Evolutionary conservation across 2,113 vertebrate species (phyloP), one percentile per base, ranked within the genome.

Genomic region (Sinosuthora webbiana): DNA sequence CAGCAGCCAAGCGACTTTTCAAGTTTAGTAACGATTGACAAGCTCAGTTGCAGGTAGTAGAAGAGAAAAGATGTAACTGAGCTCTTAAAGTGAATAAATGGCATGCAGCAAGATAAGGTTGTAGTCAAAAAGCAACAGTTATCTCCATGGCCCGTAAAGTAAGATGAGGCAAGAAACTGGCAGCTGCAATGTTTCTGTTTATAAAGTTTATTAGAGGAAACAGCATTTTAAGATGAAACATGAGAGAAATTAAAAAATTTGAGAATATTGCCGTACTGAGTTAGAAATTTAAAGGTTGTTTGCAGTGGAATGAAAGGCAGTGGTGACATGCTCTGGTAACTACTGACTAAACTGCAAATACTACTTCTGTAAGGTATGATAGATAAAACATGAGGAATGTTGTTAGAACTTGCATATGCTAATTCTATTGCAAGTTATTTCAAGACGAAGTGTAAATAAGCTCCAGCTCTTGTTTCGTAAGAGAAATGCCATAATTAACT

Each of bases 1-100:
- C 75, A 68, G 76, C 76, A 75, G 49, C 68, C 82, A 70, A 55
- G 31, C 78, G 92, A 95, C 79, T 96, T 93, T 83, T 88, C 55
- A 60, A 52, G 52, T 86, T 89, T 83, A 88, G 70, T 77, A 86
- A 70, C 7, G 42, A 79, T 83, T 78, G 79, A 90, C 76, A 81
- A 83, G 71, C 67, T 80, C 56, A 80, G 67, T 10, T 83, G 84
- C 63, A 80, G 52, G 42, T 6, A 78, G 83, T 27, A 55, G 82
- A 88, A 93, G n/a, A 75, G 47, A 28, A 33, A 81, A 90, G 91
- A 77, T 13, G 37, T 90, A 78, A 41, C 52, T 65, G 73, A 59
- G 33, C 71, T 74, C 53, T 50, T 64, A 83, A 85, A 85, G 67
- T 55, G 85, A 88, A 86, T 87, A 81, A 65, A 68, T 37, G 42